Evolutionary conservation across 1,140 invertebrate genomes (phyloP), one percentile per base, ranked within the genome.

Genomic region (Micrasema minimum): DNA sequence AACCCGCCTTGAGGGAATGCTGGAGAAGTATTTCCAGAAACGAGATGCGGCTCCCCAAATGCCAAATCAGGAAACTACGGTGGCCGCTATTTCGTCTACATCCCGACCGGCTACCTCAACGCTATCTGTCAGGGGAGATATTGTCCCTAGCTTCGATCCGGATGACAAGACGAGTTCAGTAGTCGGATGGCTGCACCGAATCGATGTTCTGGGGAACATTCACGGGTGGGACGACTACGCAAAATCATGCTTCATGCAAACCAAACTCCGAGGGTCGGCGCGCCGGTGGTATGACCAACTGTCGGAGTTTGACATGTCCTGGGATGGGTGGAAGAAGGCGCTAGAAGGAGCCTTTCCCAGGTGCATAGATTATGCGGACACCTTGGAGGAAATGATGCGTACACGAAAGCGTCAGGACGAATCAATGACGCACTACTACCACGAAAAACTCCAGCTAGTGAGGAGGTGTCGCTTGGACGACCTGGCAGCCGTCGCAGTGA

Each of bases 381-480:
- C 18, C n/a, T 7, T 46, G 45, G 45, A 46, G 4, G 45, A 46
- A 5, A 6, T 46, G 45, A 46, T 46, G 45, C 10, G 45, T n/a
- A 14, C 2, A 9, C 16, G 22, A 23, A 26, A 57, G 9, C 0
- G 2, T 1, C 14, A 9, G n/a, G n/a, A 14, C 12, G 57, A 61
- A 31, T 35, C 35, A 2, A 61, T 61, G 57, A 61, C 41, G 9
- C 57, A 61, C 9, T 61, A 38, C 16, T 61, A 38, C 12, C 18
- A 61, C 2, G 41, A 61, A 12, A 61, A 61, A 31, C 20, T 35
- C 2, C 12, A 12, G 35, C 3, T 61, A 2, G 10, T 38, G 2
- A 38, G 35, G 35, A 38, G 35, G 35, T 61, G 57, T 14, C 35
- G 41, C 11, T 5, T 51, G 48, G 48, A 51, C 20, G 48, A 51